Conservation (phyloP, 2,113 vertebrate genomes). For the Ursus arctos region DNA sequence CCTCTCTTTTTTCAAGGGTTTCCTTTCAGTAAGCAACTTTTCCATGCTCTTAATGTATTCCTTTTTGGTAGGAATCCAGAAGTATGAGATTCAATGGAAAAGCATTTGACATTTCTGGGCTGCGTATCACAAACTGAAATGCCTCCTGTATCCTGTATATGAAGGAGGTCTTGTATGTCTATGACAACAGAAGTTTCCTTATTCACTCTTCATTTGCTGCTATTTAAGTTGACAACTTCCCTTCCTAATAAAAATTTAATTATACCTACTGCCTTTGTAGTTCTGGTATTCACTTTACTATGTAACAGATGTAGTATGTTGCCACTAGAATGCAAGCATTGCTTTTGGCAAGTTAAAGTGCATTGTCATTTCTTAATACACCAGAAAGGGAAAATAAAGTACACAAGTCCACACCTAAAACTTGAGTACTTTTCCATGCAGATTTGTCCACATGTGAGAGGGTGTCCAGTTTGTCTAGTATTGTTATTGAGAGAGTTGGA, state of each 20-base stretch:
- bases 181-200: neutral
- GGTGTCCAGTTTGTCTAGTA: neutral
- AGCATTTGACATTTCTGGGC: neutral
- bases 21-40: neutral
- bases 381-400: neutral
- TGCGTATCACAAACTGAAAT: neutral
- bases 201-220: neutral
- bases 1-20: neutral
- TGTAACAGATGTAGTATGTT: neutral
- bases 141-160: neutral
- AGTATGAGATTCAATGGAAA: neutral
- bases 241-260: neutral
- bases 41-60: neutral
- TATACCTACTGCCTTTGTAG: neutral
- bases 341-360: neutral
- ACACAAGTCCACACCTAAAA: neutral
- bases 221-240: neutral
- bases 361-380: neutral
- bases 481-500: neutral
- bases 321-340: neutral
- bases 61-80: neutral
- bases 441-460: neutral
- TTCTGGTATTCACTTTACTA: neutral
- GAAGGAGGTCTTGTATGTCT: neutral
- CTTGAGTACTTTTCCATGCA: neutral